A percentile compares a stretch with the other conserved stretches of the same genome.
These are phyloP conservation scores for Pachydiplax longipennis DNA, from an alignment of 2,888 invertebrate genomes.

Conservation along the genomic window DNA sequence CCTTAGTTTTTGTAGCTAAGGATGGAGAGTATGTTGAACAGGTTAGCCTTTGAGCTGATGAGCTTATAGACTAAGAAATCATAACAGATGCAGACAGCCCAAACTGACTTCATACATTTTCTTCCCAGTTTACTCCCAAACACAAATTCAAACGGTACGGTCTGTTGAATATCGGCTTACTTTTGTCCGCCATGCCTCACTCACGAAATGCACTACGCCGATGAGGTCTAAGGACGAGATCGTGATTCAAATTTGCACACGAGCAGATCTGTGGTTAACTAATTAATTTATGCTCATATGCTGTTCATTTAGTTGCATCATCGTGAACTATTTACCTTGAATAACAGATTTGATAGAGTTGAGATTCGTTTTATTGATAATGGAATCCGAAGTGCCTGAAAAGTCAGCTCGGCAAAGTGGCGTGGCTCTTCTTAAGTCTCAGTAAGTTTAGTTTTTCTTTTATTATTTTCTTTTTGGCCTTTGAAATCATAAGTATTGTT, in stretches of 20 bases:
- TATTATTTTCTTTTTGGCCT: neutral
- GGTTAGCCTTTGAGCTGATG: too few relatives aligned
- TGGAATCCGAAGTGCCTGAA: neutral
- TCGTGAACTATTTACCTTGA: neutral
- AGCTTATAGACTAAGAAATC: too few relatives aligned
- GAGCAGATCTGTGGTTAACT: neutral
- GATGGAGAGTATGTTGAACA: too few relatives aligned
- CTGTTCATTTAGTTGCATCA: neutral
- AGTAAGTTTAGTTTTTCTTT: slow-evolving; percentile 7
- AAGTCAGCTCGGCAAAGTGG: slow-evolving; percentile 16
- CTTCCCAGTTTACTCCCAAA: too few relatives aligned
- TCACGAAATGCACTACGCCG: neutral
- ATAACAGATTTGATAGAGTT: neutral
- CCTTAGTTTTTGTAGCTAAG: too few relatives aligned
- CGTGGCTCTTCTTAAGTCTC: slow-evolving; percentile 15
- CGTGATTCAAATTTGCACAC: neutral
- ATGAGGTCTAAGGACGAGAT: neutral
- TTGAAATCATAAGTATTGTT: neutral
- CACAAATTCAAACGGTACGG: too few relatives aligned
- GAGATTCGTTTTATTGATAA: neutral
- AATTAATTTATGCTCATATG: neutral
- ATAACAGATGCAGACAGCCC: too few relatives aligned
- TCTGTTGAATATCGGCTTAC: neutral
- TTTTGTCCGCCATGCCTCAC: neutral
- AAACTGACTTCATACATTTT: too few relatives aligned